Percentiles rank a stretch among this genome's conserved stretches.
Conservation (phyloP, 2,797 vertebrate species). For the Hirundo rustica region DNA sequence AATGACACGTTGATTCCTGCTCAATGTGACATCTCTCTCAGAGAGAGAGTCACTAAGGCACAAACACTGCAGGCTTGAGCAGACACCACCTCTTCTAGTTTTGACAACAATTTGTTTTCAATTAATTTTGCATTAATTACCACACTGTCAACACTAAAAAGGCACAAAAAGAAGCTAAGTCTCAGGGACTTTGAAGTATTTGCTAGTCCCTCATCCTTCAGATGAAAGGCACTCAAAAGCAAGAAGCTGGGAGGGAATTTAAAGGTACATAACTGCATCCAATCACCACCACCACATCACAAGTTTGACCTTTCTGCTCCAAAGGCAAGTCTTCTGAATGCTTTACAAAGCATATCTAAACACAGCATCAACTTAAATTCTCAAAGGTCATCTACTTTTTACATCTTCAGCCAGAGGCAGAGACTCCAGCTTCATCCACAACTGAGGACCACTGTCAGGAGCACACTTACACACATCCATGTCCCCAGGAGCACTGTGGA, state of each 20-base stretch:
- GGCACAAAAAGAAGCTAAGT: background rate
- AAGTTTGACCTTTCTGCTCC: background rate
- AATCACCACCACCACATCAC: background rate
- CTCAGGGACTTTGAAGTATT: background rate
- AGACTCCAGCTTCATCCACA: background rate
- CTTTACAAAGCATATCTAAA: background rate
- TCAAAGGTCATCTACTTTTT: background rate
- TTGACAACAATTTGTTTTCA: background rate
- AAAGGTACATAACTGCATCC: accelerated
- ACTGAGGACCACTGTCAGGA: background rate
- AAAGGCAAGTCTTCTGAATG: background rate
- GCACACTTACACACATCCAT: background rate
- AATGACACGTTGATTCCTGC: accelerated
- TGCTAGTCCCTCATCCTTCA: background rate
- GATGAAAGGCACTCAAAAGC: background rate
- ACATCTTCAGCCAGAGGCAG: background rate
- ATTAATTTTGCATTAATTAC: background rate
- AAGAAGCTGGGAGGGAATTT: background rate
- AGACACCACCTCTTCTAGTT: background rate
- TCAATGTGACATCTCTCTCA: background rate
- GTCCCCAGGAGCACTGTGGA: background rate
- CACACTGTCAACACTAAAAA: background rate
- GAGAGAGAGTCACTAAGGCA: background rate
- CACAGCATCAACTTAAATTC: background rate
- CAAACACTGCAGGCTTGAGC: background rate